Evolutionary conservation across 2,888 invertebrate species (phyloP).

Genomic region (Metalampra italica): DNA sequence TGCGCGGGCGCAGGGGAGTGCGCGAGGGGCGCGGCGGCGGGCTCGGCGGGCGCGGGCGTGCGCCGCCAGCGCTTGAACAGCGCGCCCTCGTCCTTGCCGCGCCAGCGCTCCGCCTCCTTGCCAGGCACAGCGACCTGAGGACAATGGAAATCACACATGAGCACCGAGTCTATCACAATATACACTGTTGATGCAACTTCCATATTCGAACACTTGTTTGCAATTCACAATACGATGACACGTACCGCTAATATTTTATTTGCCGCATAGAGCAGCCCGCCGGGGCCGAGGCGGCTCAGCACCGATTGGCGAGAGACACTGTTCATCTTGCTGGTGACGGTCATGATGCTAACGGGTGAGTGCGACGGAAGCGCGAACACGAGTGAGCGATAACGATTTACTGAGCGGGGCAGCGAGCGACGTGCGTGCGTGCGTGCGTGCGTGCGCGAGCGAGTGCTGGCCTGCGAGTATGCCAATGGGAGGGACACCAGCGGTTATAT

Average conservation of each 20-base stretch:
- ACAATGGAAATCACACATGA: conserved; percentile 63
- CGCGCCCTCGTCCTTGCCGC: conserved; percentile 64
- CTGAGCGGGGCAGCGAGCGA: conserved; percentile 45
- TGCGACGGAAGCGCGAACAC: conserved; percentile 49
- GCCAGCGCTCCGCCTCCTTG: conserved; percentile 73
- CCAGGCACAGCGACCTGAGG: conserved; percentile 71
- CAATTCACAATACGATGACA: conserved; percentile 39
- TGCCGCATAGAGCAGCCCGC: conserved; percentile 70
- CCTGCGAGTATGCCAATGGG: conserved; percentile 63
- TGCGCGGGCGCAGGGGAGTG: conserved; percentile 46
- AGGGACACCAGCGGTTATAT: conserved; percentile 62
- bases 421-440: conserved; percentile 50
- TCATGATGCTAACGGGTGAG: conserved; percentile 45
- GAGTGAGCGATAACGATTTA: conserved; percentile 44
- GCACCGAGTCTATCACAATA: conserved; percentile 43
- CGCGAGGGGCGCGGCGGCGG: conserved; percentile 35
- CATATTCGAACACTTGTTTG: conserved; percentile 19
- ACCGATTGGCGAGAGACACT: conserved; percentile 73
- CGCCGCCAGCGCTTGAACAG: conserved; percentile 71
- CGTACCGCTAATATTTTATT: conserved; percentile 76
- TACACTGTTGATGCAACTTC: conserved; percentile 23
- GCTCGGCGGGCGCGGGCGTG: conserved; percentile 43
- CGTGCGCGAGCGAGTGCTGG: conserved; percentile 50
- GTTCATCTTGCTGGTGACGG: conserved; percentile 75
- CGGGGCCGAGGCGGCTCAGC: conserved; percentile 70